Evolutionary conservation across 2,888 invertebrate genomes (phyloP), one percentile per base, ranked within the genome.

Genomic region (Caenorhabditis zanzibari): DNA sequence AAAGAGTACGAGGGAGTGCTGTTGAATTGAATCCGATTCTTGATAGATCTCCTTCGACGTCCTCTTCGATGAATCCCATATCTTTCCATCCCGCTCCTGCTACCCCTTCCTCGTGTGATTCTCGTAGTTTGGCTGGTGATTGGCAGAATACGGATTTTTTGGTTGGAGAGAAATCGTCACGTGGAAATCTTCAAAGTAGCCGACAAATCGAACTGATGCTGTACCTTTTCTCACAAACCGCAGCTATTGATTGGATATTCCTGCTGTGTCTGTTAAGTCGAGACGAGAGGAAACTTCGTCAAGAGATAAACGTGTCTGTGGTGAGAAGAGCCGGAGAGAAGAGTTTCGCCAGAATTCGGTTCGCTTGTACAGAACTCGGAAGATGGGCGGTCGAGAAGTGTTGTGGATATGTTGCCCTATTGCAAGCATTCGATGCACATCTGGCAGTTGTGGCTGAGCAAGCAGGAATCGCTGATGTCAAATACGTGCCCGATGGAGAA

Each of bases 191-290:
- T 10, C 66, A 75, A 26, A 85, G 87, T 49, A 75, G 69, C 41
- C 63, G 72, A 28, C 89, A 89, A 56, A 59, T 89, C 22, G 74
- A 81, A 12, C 69, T 82, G 56, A 85, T 91, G 82, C 66, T 89
- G 14, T 76, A 85, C 24, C 68, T 88, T 10, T 88, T 91, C 64
- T 84, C 83, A 9, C 81, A 86, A 59, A 83, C 89, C n/a, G 83
- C 83, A 9, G 79, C 89, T 9, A 80, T 90, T 41, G 91, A 91
- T 52, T 91, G 91, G 91, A 86, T 90, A 5, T 90, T 88, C 68
- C 59, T 88, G 86, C 58, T 91, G 14, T 90, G 87, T 26, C 52
- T 91, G 28, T 71, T 91, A 24, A 84, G 88, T n/a, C 88, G 90
- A 0, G 91, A 91, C 64, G 85, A 89, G 9, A 32, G 81, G 16